Conservation (phyloP, 2,888 invertebrate species). For the Ormyrus rosae region DNA sequence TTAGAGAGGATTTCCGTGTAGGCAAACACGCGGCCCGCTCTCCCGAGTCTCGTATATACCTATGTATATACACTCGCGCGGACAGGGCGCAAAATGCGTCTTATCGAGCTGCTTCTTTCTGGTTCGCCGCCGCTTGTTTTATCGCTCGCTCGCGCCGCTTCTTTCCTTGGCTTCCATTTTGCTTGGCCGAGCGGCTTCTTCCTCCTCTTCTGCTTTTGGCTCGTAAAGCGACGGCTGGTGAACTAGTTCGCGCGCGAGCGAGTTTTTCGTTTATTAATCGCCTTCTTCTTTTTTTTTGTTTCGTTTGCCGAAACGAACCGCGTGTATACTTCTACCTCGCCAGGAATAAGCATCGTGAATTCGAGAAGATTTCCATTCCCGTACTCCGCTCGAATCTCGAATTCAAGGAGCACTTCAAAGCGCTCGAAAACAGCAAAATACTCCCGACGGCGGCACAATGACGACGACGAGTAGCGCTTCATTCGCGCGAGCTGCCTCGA, state of each 20-base stretch:
- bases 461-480: neutral
- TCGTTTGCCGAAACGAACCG: neutral
- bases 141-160: too few relatives aligned
- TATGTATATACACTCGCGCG: neutral
- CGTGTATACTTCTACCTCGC: neutral
- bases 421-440: too few relatives aligned
- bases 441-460: neutral
- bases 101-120: constrained; percentile 12
- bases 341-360: too few relatives aligned
- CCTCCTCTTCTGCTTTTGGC: too few relatives aligned
- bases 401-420: constrained; percentile 14
- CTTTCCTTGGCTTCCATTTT: neutral
- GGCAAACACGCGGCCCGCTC: constrained; percentile 70
- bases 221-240: too few relatives aligned
- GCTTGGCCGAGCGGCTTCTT: neutral
- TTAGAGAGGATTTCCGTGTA: constrained; percentile 76
- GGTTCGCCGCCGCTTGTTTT: constrained; percentile 1
- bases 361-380: too few relatives aligned
- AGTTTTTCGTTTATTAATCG: neutral
- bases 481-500: neutral
- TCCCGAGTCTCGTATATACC: neutral
- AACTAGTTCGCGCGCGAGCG: neutral
- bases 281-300: too few relatives aligned
- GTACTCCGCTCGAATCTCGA: neutral
- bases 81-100: neutral